Conservation (phyloP, 2,888 invertebrate genomes). For the Drosophila algonquin region DNA sequence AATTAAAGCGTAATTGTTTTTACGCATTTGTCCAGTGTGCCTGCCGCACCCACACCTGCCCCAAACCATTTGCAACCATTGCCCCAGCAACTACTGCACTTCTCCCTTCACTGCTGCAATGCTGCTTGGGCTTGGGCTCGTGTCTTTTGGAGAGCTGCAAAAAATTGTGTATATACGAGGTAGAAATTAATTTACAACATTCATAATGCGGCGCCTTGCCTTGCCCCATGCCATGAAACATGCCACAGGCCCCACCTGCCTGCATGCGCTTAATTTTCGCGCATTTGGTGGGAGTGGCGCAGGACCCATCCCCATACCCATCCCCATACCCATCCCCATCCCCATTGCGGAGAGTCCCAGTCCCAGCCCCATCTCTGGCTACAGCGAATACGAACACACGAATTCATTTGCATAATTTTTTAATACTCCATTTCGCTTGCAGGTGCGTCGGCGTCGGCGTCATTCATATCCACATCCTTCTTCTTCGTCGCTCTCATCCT, state of each 20-base stretch:
- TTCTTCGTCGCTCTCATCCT: background rate
- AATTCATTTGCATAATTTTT: slow-evolving; percentile 84
- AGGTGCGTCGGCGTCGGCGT: slow-evolving; percentile 60
- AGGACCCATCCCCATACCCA: slow-evolving; percentile 54
- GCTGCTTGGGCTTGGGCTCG: slow-evolving; percentile 39
- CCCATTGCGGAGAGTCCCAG: background rate
- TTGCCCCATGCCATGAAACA: slow-evolving; percentile 37
- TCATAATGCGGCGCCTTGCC: slow-evolving; percentile 64
- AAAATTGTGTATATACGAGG: slow-evolving; percentile 24
- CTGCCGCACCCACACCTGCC: background rate
- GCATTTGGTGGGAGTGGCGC: slow-evolving; percentile 65
- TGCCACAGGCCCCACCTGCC: slow-evolving; percentile 30
- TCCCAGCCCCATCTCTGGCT: slow-evolving; percentile 30
- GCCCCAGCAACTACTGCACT: background rate
- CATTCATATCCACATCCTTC: too few relatives aligned
- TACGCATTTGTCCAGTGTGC: slow-evolving; percentile 71
- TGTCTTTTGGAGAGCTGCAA: slow-evolving; percentile 63
- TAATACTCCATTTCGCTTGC: slow-evolving; percentile 82
- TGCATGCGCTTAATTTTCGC: slow-evolving; percentile 74
- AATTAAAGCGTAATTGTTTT: slow-evolving; percentile 83
- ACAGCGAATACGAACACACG: slow-evolving; percentile 72
- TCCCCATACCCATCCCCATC: slow-evolving; percentile 37
- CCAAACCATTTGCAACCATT: background rate
- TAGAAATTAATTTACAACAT: slow-evolving; percentile 75
- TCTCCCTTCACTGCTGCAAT: background rate